Evolutionary conservation across 2,888 invertebrate species (phyloP).

Genomic region (Pediacus dermestoides): DNA sequence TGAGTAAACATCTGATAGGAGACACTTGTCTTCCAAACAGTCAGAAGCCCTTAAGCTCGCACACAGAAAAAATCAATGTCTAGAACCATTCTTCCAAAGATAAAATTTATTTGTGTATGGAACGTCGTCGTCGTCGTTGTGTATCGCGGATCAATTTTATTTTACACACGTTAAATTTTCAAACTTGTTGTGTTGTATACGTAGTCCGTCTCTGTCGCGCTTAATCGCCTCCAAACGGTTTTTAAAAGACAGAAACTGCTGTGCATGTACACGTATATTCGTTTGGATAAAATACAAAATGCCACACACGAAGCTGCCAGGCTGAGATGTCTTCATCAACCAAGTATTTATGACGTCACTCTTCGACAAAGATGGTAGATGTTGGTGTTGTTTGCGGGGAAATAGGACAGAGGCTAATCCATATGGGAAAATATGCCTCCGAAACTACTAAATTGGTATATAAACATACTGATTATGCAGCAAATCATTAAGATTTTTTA

Average conservation of each 20-base stretch:
- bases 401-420: constrained; percentile 14
- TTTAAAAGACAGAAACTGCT: too few species aligned
- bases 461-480: constrained; percentile 25
- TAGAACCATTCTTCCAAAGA: too few species aligned
- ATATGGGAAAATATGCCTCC: constrained; percentile 19
- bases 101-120: too few species aligned
- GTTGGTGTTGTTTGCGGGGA: background rate
- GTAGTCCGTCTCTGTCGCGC: too few species aligned
- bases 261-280: constrained; percentile 19
- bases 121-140: too few species aligned
- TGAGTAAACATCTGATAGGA: constrained; percentile 2
- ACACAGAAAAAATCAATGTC: too few species aligned
- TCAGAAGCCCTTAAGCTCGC: too few species aligned
- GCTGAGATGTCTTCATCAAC: constrained; percentile 51
- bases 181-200: too few species aligned
- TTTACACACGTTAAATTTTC: too few species aligned
- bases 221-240: too few species aligned
- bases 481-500: constrained; percentile 24
- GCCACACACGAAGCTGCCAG: constrained; percentile 49
- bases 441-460: constrained; percentile 25
- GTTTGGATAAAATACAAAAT: constrained; percentile 44
- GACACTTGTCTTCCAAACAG: too few species aligned
- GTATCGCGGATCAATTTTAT: too few species aligned
- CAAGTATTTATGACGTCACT: constrained; percentile 49
- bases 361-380: constrained; percentile 4